Evolutionary conservation across 37 sponge, comb jelly and placozoan species (phyloP).

Genomic region (Oscarella lobularis): DNA sequence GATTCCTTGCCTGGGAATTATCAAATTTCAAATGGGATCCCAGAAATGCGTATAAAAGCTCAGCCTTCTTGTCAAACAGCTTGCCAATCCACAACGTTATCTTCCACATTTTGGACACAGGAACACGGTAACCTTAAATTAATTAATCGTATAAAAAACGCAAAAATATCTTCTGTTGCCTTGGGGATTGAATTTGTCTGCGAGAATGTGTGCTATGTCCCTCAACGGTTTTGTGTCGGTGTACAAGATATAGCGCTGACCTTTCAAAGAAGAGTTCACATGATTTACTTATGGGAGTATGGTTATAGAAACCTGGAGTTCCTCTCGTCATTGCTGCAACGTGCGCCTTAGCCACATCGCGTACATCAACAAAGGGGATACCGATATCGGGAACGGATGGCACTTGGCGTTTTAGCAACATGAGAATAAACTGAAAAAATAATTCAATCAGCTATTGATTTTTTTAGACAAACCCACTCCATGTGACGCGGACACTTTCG

Average conservation of each 20-base stretch:
- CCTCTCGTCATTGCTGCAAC: slow-evolving; percentile 61
- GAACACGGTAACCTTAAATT: no score
- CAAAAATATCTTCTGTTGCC: no score
- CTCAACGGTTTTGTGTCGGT: slow-evolving; percentile 10
- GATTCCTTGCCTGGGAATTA: no score
- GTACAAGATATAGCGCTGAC: slow-evolving; percentile 26
- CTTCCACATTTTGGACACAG: no score
- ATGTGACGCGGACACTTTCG: not conserved
- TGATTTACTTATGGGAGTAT: no score
- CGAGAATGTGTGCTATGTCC: slow-evolving; percentile 35
- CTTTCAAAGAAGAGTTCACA: not conserved
- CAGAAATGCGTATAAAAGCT: no score
- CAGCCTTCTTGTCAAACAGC: no score
- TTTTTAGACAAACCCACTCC: no score
- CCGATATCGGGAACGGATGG: slow-evolving; percentile 38
- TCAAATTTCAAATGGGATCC: no score
- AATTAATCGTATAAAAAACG: no score
- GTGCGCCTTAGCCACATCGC: slow-evolving; percentile 81
- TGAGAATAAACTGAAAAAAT: not conserved
- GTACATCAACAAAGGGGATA: slow-evolving; percentile 54
- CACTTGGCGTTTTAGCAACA: not conserved
- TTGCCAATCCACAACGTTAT: no score
- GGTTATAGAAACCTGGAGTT: slow-evolving; percentile 41
- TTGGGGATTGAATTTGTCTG: slow-evolving; percentile 34
- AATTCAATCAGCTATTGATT: not conserved